Conservation (phyloP, 2,113 vertebrate genomes). For the Climacteris rufus region DNA sequence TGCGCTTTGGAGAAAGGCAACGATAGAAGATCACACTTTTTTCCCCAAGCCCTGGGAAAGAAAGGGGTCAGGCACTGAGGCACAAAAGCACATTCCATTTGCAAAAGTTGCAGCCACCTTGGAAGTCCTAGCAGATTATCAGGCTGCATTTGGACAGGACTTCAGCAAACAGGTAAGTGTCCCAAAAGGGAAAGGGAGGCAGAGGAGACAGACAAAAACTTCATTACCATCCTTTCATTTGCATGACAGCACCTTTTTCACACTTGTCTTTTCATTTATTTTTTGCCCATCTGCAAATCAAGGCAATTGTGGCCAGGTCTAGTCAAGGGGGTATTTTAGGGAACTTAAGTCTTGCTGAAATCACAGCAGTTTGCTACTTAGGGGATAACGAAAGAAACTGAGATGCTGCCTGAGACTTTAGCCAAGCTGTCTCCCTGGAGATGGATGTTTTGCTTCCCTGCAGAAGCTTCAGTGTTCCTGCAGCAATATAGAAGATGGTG, state of each 20-base stretch:
- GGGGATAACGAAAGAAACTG: not conserved
- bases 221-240: not conserved
- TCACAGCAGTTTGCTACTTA: not conserved
- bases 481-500: not conserved
- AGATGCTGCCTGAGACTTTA: not conserved
- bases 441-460: not conserved
- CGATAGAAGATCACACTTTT: no score
- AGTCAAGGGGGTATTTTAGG: slow-evolving; percentile 4
- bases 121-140: not conserved
- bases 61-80: not conserved
- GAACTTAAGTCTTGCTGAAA: slow-evolving; percentile 9
- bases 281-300: not conserved
- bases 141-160: not conserved
- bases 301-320: not conserved
- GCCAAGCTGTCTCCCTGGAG: not conserved
- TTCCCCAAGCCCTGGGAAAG: not conserved
- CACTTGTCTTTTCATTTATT: not conserved
- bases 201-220: not conserved
- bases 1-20: not conserved
- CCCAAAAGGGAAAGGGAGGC: not conserved
- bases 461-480: not conserved
- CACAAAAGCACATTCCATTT: not conserved
- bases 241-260: not conserved
- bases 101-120: not conserved
- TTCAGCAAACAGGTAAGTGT: not conserved